Conservation (phyloP, 2,888 invertebrate genomes). For the Nasonovia ribisnigri region DNA sequence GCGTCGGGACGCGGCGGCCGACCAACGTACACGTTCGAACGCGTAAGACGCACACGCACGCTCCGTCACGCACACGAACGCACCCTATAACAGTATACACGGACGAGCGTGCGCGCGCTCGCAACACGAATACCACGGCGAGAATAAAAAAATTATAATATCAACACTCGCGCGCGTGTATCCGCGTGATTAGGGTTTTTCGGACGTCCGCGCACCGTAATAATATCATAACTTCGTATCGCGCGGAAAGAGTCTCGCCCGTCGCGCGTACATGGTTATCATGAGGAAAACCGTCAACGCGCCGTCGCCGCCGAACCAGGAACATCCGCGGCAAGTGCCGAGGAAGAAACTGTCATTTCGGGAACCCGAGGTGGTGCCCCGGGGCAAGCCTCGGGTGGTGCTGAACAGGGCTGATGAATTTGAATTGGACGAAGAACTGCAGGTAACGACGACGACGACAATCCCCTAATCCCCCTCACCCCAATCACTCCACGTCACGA, state of each 20-base stretch:
- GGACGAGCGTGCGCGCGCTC: not conserved
- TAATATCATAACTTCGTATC: not conserved
- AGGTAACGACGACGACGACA: constrained; percentile 3
- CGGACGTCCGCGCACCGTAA: not conserved
- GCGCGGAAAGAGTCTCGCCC: not conserved
- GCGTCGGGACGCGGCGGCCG: constrained; percentile 34
- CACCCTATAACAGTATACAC: not conserved
- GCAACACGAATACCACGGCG: not conserved
- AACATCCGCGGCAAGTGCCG: constrained; percentile 74
- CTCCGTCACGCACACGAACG: not conserved
- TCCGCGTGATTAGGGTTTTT: not conserved
- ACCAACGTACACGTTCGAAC: constrained; percentile 33
- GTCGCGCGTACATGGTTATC: constrained; percentile 66
- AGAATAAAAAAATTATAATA: not conserved
- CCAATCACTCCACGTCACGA: not conserved
- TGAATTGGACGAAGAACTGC: constrained; percentile 73
- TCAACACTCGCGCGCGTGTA: not conserved
- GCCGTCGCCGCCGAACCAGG: constrained; percentile 69
- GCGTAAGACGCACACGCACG: constrained; percentile 23
- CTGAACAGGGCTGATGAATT: constrained; percentile 67
- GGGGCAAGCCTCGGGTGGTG: constrained; percentile 35
- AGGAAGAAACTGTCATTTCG: constrained; percentile 89
- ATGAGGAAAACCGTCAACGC: constrained; percentile 70
- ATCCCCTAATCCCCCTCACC: too few species aligned
- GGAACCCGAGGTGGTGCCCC: constrained; percentile 78